A percentile compares a stretch with the other conserved stretches of the same genome.
Evolutionary conservation across 2,888 invertebrate genomes (phyloP).

Genomic region (Chydorus sphaericus): DNA sequence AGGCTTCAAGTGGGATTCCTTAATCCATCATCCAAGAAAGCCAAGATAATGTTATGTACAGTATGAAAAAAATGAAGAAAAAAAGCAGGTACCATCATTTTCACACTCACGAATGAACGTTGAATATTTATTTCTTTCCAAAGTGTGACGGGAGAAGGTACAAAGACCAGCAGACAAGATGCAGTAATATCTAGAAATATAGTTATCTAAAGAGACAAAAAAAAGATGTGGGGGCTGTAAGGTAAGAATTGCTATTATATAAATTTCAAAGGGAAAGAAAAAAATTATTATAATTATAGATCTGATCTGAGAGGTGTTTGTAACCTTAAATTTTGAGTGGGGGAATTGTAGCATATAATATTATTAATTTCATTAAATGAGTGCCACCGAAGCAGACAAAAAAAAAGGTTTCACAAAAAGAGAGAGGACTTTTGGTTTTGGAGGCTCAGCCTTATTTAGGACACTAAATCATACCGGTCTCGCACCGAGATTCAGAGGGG

Average conservation of each 20-base stretch:
- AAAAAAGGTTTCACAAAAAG: not conserved
- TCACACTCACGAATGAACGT: not conserved
- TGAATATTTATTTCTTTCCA: conserved; percentile 8
- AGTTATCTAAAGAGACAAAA: too few relatives aligned
- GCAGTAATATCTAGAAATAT: conserved; percentile 1
- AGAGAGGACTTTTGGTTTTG: not conserved
- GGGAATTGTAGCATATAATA: too few relatives aligned
- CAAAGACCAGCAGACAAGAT: conserved; percentile 3
- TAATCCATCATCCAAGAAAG: not conserved
- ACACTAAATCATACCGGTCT: not conserved
- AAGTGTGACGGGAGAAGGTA: conserved; percentile 4
- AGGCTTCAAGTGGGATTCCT: not conserved
- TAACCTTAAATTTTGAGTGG: not conserved
- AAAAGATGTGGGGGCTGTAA: too few relatives aligned
- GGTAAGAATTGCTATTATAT: not conserved
- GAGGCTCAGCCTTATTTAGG: not conserved
- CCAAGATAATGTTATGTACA: not conserved
- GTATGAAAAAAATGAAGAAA: not conserved
- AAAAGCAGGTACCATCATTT: too few relatives aligned
- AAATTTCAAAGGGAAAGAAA: not conserved
- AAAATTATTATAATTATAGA: conserved; percentile 4
- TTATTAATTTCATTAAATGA: too few relatives aligned
- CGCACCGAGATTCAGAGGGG: not conserved
- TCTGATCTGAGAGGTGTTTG: not conserved
- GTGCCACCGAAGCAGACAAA: conserved; percentile 1